Conservation (phyloP, 2,888 invertebrate genomes). For the Barypeithes pellucidus region DNA sequence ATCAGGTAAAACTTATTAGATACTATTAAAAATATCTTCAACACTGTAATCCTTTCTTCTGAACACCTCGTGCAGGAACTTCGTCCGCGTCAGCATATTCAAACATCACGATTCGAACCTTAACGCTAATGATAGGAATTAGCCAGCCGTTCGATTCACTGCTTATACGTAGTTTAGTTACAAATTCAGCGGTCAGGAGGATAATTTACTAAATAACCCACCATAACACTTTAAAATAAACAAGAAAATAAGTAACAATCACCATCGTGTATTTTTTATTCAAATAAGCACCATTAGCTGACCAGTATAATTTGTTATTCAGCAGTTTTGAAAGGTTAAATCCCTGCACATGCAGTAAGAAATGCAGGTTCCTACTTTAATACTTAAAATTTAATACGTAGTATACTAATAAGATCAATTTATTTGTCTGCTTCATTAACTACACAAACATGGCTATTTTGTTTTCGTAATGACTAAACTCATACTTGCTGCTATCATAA, state of each 20-base stretch:
- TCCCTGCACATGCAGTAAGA: not conserved
- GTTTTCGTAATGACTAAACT: too few species aligned
- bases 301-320: constrained; percentile 18
- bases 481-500: too few species aligned
- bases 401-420: too few species aligned
- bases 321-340: not conserved
- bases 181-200: constrained; percentile 76
- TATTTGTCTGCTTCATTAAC: too few species aligned
- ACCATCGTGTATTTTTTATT: constrained; percentile 56
- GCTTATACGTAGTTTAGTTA: constrained; percentile 79
- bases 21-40: not conserved
- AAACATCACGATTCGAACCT: constrained; percentile 73
- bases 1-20: not conserved
- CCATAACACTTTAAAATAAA: constrained; percentile 72
- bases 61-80: constrained; percentile 31
- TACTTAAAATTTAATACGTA: not conserved
- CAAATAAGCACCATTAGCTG: constrained; percentile 44
- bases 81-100: constrained; percentile 70
- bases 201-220: constrained; percentile 74
- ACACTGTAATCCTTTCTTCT: not conserved
- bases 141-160: constrained; percentile 76
- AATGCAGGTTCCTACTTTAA: not conserved
- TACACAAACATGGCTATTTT: too few species aligned
- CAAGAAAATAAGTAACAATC: constrained; percentile 70
- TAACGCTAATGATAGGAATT: constrained; percentile 72